Base-by-base conservation (phyloP, 2,888 invertebrate species). In the Heteropelma amictum region DNA sequence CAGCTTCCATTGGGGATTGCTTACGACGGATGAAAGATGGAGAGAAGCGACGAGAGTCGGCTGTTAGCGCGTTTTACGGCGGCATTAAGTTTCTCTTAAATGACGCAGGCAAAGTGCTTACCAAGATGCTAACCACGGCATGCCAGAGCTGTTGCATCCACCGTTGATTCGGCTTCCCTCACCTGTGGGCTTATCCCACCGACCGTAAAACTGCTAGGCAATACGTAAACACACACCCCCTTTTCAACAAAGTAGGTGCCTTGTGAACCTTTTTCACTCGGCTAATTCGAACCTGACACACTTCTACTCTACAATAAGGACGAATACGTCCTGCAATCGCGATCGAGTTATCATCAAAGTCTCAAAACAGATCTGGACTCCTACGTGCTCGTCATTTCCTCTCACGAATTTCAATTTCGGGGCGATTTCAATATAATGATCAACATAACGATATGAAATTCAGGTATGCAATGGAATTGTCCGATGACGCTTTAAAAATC, bases 41-140 rank as follows among this genome's bases (percentile, higher is more conserved):
- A 65, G 68, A 53, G 72, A 49, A 45, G 67, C 67, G 75, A 72
- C 75, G 79, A 79, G 80, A 78, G 78, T 76, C 76, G 79, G 82
- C 80, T 80, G 81, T 85, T 83, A 79, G 82, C 80, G 80, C 74
- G 77, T 83, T 86, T 86, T 86, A 85, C 82, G 82, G 81, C 81
- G 77, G 82, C 83, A 83, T 86, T 85, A 85, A 85, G 83, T 81
- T 82, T 70, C 82, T 80, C 81, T 84, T 81, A 81, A 85, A 85
- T 82, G 84, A 84, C 82, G 81, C 83, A 80, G 80, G 82, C 80
- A 83, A 85, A 85, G 83, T 84, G 85, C 83, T 81, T 77, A 76
- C 51, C 63, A 61, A 65, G 54, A 56, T 49, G 71, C 76, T 72
- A 72, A 76, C 78, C 71, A 61, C 72, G 49, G 60, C 69, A 60